Base-by-base conservation (phyloP, 2,113 vertebrate genomes). In the Urocolius indicus region DNA sequence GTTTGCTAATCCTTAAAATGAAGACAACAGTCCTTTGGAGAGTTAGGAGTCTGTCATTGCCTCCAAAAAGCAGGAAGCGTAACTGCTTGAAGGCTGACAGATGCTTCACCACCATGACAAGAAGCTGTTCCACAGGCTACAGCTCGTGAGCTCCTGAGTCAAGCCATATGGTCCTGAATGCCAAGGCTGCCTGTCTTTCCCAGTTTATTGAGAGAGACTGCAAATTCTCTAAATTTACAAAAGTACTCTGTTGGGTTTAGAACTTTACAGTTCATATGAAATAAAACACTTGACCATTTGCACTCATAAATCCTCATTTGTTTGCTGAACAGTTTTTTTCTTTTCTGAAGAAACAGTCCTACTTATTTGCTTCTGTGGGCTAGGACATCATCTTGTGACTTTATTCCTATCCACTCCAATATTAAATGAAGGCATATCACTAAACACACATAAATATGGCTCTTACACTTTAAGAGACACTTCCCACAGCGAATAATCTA, bases 71-170 rank as follows among this genome's bases (percentile, higher is more conserved):
- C 87, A 93, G 69, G 78, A 96, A 94, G 63, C 41, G 2, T 79
- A 91, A 89, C 84, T 74, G 71, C 73, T 94, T 93, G 90, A 97
- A 93, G 85, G 89, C 94, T 96, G 90, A 94, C 89, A 92, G 94
- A 95, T 95, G 93, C 90, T 96, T 94, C 73, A 84, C 81, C 71
- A 87, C 71, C 77, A 74, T 34, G 72, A 91, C 88, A 93, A 95
- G 96, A 96, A 97, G 87, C 69, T 87, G 82, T 84, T 95, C 85
- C 84, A 92, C 38, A 81, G 87, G 69, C 83, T 95, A 91, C 73
- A 75, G 82, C 67, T 88, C 65, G 2, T 10, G 45, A 91, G 93
- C 19, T 89, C 73, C 74, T 90, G 93, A 96, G 94, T 93, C 65
- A 92, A 94, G 81, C 92, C 95, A 95, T 94, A 95, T 91, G 91